A percentile compares a stretch with the other conserved stretches of the same genome.
Conservation (phyloP, 2,888 invertebrate genomes). For the Sylvicola cinctus region DNA sequence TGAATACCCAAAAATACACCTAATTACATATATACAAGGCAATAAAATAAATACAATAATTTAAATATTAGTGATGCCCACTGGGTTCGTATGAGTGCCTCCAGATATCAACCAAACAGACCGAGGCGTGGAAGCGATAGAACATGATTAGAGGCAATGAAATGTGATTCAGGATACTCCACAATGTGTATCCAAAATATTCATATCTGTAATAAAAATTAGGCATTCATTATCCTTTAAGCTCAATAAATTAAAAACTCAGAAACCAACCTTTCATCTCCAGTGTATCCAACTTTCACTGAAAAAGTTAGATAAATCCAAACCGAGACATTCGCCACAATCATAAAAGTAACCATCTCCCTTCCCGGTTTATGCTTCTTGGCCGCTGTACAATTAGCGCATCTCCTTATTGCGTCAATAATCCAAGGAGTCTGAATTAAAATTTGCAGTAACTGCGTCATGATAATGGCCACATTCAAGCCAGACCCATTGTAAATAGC, state of each 20-base stretch:
- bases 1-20: too few relatives aligned
- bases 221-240: too few relatives aligned
- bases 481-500: constrained; percentile 32
- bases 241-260: too few relatives aligned
- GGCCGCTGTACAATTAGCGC: constrained; percentile 40
- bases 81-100: constrained; percentile 46
- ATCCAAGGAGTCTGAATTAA: constrained; percentile 52
- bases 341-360: constrained; percentile 52
- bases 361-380: constrained; percentile 49
- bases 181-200: constrained; percentile 42
- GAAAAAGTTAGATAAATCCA: constrained; percentile 58
- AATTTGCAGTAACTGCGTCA: constrained; percentile 45
- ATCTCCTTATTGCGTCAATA: constrained; percentile 51
- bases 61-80: constrained; percentile 1
- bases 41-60: too few relatives aligned
- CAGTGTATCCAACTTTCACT: constrained; percentile 29
- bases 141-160: constrained; percentile 56
- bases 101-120: constrained; percentile 61
- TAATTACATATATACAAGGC: too few relatives aligned
- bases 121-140: constrained; percentile 59
- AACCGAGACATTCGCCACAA: constrained; percentile 54
- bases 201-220: constrained; percentile 27
- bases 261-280: constrained; percentile 25
- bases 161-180: constrained; percentile 53
- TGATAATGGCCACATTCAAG: constrained; percentile 29